phyloP scores from a whole-genome alignment of 2,888 invertebrate species.

The Entomobrya proxima region DNA sequence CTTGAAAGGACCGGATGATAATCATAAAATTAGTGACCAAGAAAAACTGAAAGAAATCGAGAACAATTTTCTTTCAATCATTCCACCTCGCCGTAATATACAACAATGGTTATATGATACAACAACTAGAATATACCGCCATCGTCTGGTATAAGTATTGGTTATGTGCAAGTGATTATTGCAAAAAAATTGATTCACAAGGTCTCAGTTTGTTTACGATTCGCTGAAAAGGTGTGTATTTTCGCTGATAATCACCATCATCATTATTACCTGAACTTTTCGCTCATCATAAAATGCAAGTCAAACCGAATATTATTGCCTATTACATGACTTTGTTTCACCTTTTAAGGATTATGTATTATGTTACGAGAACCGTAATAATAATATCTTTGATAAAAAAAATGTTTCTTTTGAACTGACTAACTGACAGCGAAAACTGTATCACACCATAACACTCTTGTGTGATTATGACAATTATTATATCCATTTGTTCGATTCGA shows the following conservation, averaged over 20 bases:
- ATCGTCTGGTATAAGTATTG: too few species aligned
- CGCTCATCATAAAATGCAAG: constrained; percentile 54
- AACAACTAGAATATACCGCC: too few species aligned
- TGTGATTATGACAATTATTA: constrained; percentile 14
- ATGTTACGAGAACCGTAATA: constrained; percentile 25
- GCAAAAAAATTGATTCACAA: background rate
- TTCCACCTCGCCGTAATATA: too few species aligned
- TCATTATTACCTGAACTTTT: constrained; percentile 38
- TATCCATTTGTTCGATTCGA: constrained; percentile 23
- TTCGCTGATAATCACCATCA: constrained; percentile 25
- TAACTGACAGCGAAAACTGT: background rate
- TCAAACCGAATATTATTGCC: constrained; percentile 46
- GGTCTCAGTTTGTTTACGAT: background rate
- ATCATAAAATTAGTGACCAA: constrained; percentile 55
- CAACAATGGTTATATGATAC: background rate
- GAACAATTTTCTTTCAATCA: constrained; percentile 44
- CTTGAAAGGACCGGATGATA: constrained; percentile 53
- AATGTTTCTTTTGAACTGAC: background rate
- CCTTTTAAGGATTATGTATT: constrained; percentile 10
- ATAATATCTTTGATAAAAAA: background rate
- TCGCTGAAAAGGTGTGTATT: constrained; percentile 35
- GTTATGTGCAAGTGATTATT: background rate
- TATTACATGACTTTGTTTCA: constrained; percentile 21
- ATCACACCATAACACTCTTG: background rate
- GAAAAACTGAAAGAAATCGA: constrained; percentile 53